Evolutionary conservation across 2,888 invertebrate species (phyloP).

Genomic region (Coremacera marginata): DNA sequence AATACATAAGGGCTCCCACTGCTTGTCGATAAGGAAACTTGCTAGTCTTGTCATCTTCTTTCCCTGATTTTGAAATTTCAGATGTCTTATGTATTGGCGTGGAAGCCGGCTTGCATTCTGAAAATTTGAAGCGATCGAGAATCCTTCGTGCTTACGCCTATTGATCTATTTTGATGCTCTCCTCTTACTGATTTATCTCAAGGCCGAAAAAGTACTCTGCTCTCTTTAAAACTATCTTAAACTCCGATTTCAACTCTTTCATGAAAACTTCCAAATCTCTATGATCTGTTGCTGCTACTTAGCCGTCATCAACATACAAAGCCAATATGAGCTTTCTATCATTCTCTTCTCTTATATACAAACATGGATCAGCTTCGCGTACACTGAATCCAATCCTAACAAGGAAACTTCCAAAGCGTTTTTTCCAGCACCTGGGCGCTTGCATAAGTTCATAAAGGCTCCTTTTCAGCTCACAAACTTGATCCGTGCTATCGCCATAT

Average conservation of each 20-base stretch:
- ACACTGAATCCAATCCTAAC: constrained; percentile 43
- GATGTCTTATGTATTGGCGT: constrained; percentile 30
- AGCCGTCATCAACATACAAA: constrained; percentile 50
- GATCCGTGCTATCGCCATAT: constrained; percentile 40
- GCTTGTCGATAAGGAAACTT: background rate
- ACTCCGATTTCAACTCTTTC: constrained; percentile 62
- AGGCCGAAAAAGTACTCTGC: constrained; percentile 57
- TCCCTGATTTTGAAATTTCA: background rate
- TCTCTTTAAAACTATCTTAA: constrained; percentile 57
- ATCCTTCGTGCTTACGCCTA: constrained; percentile 36
- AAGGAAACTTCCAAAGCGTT: constrained; percentile 43
- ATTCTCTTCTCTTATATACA: constrained; percentile 45
- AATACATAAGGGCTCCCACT: too few relatives aligned
- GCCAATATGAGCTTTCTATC: constrained; percentile 40
- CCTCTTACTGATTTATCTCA: too few relatives aligned
- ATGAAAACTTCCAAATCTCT: constrained; percentile 37
- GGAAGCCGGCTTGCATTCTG: constrained; percentile 37
- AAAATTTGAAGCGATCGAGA: constrained; percentile 43
- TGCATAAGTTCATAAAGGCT: constrained; percentile 45
- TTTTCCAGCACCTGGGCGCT: constrained; percentile 43
- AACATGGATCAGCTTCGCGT: constrained; percentile 49
- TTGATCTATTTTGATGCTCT: constrained; percentile 40
- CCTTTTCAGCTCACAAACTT: constrained; percentile 41
- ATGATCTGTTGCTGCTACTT: constrained; percentile 43
- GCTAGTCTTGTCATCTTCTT: background rate